Evolutionary conservation across 1,140 invertebrate genomes (phyloP), one percentile per base, ranked within the genome.

Genomic region (Drosophila ficusphila): DNA sequence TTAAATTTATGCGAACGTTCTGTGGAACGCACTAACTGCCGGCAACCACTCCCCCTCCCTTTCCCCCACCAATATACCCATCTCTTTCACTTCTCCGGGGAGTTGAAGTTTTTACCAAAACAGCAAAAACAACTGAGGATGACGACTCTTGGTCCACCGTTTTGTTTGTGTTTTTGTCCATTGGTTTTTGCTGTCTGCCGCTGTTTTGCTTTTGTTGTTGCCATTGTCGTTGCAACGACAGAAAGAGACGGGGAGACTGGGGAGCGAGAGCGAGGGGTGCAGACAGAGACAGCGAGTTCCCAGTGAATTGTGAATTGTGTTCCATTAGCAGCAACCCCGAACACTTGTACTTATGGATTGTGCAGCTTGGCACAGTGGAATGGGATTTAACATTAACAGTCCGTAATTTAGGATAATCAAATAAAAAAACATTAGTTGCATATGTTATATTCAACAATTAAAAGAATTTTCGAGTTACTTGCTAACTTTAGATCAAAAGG

Each of bases 251-350:
- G n/a, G 4, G 18, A 49, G 8, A 27, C 16, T 19, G 34, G 31
- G 33, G 61, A 29, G 42, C 34, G 51, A 44, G 38, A 41, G 61
- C 52, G 42, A 58, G 25, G 18, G 2, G 16, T 4, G 23, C 18
- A 51, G 46, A 57, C n/a, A 48, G 65, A 42, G 14, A 53, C 44
- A 75, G 67, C 36, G 44, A 53, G 27, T 64, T 58, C 36, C 36
- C 51, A 16, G 60, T 60, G 60, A 64, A 60, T 60, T 81, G 78
- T 81, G 77, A 81, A 82, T 82, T 83, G 79, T 76, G 71, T 83
- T 83, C 79, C 79, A 83, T 83, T 83, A 83, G 79, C 79, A 83
- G 56, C 76, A 83, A 86, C 79, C 79, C 79, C 79, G 68, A 56
- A 81, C 33, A 79, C 70, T 71, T 77, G 58, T 72, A 52, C 51